Percentiles rank a stretch among this genome's conserved stretches.
These are phyloP conservation scores for Pocillopora meandrina DNA, from an alignment of 92 coral and sea anemone species.

Conservation along the genomic window DNA sequence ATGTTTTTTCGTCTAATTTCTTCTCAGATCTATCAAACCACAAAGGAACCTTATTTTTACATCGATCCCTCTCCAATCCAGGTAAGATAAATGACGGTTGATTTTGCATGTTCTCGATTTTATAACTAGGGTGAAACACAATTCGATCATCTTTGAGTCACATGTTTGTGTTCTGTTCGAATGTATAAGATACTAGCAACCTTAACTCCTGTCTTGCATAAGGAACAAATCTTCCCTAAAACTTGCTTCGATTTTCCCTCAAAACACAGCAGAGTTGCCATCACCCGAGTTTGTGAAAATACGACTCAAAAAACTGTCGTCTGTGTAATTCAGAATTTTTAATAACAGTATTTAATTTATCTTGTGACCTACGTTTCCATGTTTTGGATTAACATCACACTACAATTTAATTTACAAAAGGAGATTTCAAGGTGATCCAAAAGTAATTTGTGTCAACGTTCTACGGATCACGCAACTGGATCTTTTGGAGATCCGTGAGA, in stretches of 20 bases:
- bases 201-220: too few species aligned
- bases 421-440: background rate
- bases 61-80: constrained; percentile 72
- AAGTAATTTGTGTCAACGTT: background rate
- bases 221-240: too few species aligned
- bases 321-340: background rate
- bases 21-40: constrained; percentile 93
- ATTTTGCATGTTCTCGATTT: background rate
- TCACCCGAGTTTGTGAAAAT: background rate
- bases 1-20: constrained; percentile 39
- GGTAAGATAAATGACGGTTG: constrained; percentile 17
- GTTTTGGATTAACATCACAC: background rate
- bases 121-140: background rate
- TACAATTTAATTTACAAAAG: background rate
- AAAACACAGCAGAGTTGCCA: background rate
- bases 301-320: background rate
- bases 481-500: background rate
- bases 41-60: constrained; percentile 91
- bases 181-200: too few species aligned
- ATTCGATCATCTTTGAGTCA: constrained; percentile 19
- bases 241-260: background rate
- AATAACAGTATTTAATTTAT: background rate
- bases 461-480: background rate
- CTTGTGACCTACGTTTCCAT: background rate
- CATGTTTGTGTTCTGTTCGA: constrained; percentile 3